Conservation (phyloP, 2,888 invertebrate genomes). For the Drosophila cognata region DNA sequence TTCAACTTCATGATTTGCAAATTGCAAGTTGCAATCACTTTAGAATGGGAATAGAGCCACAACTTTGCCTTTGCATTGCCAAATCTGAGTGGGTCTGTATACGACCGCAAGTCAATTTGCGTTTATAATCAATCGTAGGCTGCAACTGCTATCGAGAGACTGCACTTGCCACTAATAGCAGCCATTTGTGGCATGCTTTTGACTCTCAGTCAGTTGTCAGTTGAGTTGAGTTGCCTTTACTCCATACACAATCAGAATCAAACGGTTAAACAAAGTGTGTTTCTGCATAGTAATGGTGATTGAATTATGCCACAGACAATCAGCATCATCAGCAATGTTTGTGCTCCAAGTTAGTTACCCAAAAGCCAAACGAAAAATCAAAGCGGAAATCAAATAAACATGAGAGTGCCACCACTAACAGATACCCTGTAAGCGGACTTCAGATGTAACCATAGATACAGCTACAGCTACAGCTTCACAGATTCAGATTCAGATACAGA, state of each 20-base stretch:
- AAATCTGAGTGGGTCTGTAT: constrained; percentile 2
- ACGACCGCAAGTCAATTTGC: constrained; percentile 49
- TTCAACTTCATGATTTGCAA: neutral
- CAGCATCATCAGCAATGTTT: constrained; percentile 79
- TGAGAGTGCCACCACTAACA: neutral
- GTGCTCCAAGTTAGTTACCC: constrained; percentile 66
- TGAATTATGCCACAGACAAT: constrained; percentile 78
- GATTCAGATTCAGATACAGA: neutral
- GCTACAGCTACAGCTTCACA: neutral
- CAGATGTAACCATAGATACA: neutral
- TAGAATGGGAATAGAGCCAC: neutral
- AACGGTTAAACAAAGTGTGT: constrained; percentile 66
- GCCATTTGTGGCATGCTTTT: constrained; percentile 17
- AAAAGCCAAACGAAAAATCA: constrained; percentile 8
- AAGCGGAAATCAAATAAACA: neutral
- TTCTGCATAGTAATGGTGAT: constrained; percentile 78
- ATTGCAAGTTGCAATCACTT: neutral
- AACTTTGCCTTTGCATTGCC: neutral
- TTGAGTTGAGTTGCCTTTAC: constrained; percentile 8
- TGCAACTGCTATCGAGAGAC: constrained; percentile 10
- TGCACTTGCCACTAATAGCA: constrained; percentile 15
- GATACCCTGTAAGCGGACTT: neutral
- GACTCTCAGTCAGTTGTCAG: constrained; percentile 7
- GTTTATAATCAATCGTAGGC: constrained; percentile 43
- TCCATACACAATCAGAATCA: constrained; percentile 68